These are phyloP conservation scores for Lytechinus pictus DNA, from an alignment of 35 echinoderm and acorn worm species.

Conservation along the genomic window DNA sequence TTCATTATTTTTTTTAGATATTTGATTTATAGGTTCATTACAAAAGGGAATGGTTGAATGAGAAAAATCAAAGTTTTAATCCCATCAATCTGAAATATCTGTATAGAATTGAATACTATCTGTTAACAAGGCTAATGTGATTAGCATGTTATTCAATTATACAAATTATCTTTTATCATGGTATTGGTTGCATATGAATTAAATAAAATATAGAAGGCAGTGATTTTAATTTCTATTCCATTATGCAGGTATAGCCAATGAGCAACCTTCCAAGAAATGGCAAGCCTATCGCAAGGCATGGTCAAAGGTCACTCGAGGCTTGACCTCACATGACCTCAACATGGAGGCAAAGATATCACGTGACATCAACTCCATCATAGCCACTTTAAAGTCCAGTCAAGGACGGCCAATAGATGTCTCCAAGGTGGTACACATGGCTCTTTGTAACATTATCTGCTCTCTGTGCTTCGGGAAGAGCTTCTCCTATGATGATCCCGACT, in stretches of 20 bases:
- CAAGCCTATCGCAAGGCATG: conserved; percentile 66
- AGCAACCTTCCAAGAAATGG: conserved; percentile 70
- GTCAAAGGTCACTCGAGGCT: conserved; percentile 64
- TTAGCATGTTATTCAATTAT: too few species aligned
- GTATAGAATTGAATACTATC: too few species aligned
- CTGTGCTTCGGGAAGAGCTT: conserved; percentile 87
- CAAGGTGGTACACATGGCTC: conserved; percentile 63
- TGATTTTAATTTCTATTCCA: too few species aligned
- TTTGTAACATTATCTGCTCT: conserved; percentile 87
- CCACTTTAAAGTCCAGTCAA: conserved; percentile 9
- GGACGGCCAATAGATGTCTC: conserved; percentile 62
- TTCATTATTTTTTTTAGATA: too few species aligned
- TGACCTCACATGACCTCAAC: conserved; percentile 46
- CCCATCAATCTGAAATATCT: too few species aligned
- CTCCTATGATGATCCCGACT: conserved; percentile 58
- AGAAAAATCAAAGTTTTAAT: too few species aligned
- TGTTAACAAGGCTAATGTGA: too few species aligned
- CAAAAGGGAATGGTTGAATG: too few species aligned
- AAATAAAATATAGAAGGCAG: too few species aligned
- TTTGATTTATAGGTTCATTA: too few species aligned
- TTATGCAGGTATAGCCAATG: conserved; percentile 78
- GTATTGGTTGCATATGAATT: too few species aligned
- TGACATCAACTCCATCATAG: conserved; percentile 57
- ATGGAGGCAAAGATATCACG: conserved; percentile 67
- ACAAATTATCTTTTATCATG: too few species aligned